Conservation (phyloP, 2,797 vertebrate genomes). For the Benthosema pterotum region DNA sequence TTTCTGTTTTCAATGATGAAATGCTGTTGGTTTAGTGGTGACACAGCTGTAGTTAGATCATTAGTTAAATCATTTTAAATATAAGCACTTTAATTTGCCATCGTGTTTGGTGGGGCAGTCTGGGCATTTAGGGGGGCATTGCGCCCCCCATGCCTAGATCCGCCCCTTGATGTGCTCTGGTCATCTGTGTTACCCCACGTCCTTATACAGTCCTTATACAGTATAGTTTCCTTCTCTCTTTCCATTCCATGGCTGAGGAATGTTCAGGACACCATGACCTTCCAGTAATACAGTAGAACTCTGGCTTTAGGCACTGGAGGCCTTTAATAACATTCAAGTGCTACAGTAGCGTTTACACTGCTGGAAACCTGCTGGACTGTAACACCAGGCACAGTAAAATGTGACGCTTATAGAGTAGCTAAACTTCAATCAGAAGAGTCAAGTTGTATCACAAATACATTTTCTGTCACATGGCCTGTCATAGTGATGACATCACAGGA, state of each 20-base stretch:
- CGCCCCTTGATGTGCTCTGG: too few species aligned
- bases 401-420: accelerated
- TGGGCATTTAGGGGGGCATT: too few species aligned
- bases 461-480: too few species aligned
- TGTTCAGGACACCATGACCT: conserved; percentile 18
- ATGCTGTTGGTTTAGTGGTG: too few species aligned
- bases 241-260: conserved; percentile 36
- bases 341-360: conserved; percentile 10
- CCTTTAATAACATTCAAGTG: conserved; percentile 9
- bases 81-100: too few species aligned
- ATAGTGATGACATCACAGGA: too few species aligned
- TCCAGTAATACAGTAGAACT: not conserved
- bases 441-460: not conserved
- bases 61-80: too few species aligned
- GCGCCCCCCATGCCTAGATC: too few species aligned
- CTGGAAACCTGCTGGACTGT: conserved; percentile 5
- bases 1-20: too few species aligned
- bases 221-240: conserved; percentile 37
- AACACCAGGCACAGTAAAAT: not conserved
- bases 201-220: conserved; percentile 3
- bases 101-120: too few species aligned
- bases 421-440: not conserved
- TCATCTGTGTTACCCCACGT: not conserved
- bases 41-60: too few species aligned
- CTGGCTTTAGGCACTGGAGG: conserved; percentile 31